These are phyloP conservation scores for Parnassius apollo DNA, from an alignment of 2,888 invertebrate genomes.

Conservation along the genomic window DNA sequence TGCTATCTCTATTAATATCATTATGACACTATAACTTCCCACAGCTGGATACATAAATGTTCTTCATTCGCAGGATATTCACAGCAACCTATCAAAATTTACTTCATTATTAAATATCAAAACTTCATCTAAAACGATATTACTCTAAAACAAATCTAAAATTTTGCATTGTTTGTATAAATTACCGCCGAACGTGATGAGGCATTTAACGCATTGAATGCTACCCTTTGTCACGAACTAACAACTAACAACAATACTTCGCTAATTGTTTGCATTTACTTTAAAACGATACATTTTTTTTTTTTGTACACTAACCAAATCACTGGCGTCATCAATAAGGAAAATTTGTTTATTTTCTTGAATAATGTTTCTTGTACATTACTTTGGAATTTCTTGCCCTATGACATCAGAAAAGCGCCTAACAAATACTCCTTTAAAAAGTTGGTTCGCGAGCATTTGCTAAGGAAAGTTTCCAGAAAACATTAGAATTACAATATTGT, in stretches of 20 bases:
- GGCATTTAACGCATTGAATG: constrained; percentile 49
- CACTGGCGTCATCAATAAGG: constrained; percentile 7
- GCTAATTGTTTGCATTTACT: constrained; percentile 51
- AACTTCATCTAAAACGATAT: constrained; percentile 20
- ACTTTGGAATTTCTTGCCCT: too few species aligned
- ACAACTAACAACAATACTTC: constrained; percentile 43
- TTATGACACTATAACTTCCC: too few species aligned
- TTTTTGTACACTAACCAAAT: constrained; percentile 21
- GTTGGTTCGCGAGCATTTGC: too few species aligned
- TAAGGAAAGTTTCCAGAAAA: too few species aligned
- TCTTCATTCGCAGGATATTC: too few species aligned
- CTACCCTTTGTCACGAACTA: constrained; percentile 49
- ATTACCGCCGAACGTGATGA: constrained; percentile 43
- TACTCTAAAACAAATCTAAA: constrained; percentile 28
- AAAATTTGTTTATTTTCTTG: neutral
- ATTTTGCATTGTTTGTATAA: constrained; percentile 34
- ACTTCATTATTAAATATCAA: neutral
- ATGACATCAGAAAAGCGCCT: too few species aligned
- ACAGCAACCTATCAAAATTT: too few species aligned
- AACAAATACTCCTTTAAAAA: too few species aligned
- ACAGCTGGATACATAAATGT: too few species aligned
- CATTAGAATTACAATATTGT: too few species aligned
- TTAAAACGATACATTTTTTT: constrained; percentile 38
- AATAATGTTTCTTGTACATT: too few species aligned
- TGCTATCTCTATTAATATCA: too few species aligned